Evolutionary conservation across 2,797 vertebrate genomes (phyloP).

Genomic region (Sciurus vulgaris): DNA sequence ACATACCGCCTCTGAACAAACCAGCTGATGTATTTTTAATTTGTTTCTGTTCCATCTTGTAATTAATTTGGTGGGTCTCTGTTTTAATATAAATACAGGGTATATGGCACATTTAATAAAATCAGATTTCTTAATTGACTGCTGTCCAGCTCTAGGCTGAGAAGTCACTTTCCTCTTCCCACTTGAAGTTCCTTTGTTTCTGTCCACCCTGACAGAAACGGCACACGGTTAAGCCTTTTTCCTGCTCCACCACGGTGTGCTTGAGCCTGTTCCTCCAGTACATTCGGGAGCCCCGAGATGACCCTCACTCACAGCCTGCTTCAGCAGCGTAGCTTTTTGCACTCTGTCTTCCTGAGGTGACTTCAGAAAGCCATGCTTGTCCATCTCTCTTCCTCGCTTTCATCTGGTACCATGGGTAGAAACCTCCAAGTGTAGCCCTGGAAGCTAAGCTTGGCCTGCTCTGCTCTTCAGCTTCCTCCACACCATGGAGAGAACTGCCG

Average conservation of each 20-base stretch:
- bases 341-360: constrained; percentile 72
- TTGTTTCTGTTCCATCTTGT: constrained; percentile 66
- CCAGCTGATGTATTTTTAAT: constrained; percentile 63
- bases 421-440: not conserved
- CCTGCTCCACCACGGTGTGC: not conserved
- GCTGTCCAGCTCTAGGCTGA: constrained; percentile 50
- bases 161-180: not conserved
- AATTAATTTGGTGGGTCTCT: constrained; percentile 68
- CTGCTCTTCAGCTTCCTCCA: not conserved
- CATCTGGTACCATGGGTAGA: constrained; percentile 1
- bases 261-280: constrained; percentile 36
- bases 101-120: constrained; percentile 60
- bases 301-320: constrained; percentile 22
- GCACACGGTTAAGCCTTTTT: constrained; percentile 49
- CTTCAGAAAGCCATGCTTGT: constrained; percentile 71
- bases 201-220: not conserved
- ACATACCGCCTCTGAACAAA: constrained; percentile 50
- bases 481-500: constrained; percentile 35
- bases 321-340: constrained; percentile 10
- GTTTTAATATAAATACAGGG: constrained; percentile 68
- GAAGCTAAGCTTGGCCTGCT: not conserved
- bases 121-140: constrained; percentile 44
- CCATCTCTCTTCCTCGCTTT: not conserved
- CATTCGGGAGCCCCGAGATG: not conserved
- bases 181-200: not conserved